Percentiles rank a stretch among this genome's conserved stretches.
Conservation (phyloP, 2,888 invertebrate genomes). For the Synergus gifuensis region DNA sequence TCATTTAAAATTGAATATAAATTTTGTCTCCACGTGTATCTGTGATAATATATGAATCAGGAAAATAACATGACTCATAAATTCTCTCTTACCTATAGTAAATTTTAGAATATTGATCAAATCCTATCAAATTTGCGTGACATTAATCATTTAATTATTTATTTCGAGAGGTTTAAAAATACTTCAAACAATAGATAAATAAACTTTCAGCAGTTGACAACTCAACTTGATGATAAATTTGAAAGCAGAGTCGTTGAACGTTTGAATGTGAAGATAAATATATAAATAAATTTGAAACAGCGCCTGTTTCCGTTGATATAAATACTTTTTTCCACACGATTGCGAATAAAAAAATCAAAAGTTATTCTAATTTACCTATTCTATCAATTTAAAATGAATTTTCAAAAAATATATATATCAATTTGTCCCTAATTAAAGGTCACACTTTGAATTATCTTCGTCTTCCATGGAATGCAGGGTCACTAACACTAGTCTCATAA, state of each 20-base stretch:
- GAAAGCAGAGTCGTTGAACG: background rate
- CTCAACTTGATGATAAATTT: background rate
- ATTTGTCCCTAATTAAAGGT: background rate
- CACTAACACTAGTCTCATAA: slow-evolving; percentile 10
- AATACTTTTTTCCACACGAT: background rate
- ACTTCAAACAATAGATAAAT: background rate
- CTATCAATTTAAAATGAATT: background rate
- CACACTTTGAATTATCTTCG: background rate
- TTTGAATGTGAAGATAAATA: slow-evolving; percentile 1
- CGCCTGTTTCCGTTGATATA: slow-evolving; percentile 25
- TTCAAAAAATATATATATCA: background rate
- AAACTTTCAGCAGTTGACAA: background rate
- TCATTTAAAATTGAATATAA: background rate
- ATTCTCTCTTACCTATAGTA: background rate
- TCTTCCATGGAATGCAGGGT: slow-evolving; percentile 15
- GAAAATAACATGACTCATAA: slow-evolving; percentile 12
- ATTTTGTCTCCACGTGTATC: background rate
- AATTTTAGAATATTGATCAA: background rate
- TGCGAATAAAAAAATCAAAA: background rate
- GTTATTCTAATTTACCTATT: background rate
- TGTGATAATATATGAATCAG: slow-evolving; percentile 25
- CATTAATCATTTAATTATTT: background rate
- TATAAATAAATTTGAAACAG: background rate
- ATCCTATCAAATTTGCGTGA: background rate
- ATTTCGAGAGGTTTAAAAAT: background rate